phyloP scores from a whole-genome alignment of 1,140 invertebrate genomes.

The Aporrectodea caliginosa region DNA sequence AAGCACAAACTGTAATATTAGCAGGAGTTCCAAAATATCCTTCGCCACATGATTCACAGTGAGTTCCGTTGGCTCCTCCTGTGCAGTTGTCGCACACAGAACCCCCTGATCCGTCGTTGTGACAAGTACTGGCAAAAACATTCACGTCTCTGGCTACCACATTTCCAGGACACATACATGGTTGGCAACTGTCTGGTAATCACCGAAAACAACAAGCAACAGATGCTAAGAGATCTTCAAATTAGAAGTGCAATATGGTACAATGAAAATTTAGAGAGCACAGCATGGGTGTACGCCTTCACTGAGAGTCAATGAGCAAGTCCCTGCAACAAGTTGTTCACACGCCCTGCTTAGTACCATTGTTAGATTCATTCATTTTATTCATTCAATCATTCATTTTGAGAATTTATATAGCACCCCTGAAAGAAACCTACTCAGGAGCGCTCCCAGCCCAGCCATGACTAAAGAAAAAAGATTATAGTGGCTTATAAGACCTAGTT shows the following conservation, averaged over 20 bases:
- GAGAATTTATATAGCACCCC: no score
- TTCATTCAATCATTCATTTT: no score
- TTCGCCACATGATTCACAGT: conserved; percentile 82
- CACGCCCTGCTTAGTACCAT: neutral
- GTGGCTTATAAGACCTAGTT: no score
- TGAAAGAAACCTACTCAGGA: no score
- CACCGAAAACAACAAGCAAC: neutral
- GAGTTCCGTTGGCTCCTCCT: conserved; percentile 80
- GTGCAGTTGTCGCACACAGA: conserved; percentile 62
- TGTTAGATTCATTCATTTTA: no score
- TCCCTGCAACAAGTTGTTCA: neutral
- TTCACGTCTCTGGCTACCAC: conserved; percentile 25
- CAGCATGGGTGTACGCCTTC: neutral
- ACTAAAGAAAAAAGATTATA: no score
- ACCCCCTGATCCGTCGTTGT: neutral
- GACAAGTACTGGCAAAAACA: conserved; percentile 34
- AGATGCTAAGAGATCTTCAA: no score
- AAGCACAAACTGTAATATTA: conserved; percentile 56
- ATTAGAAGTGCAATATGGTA: no score
- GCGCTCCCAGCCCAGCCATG: no score
- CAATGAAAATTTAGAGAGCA: no score
- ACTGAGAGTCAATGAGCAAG: neutral
- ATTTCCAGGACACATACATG: conserved; percentile 39
- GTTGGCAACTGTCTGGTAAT: conserved; percentile 36
- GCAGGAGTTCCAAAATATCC: conserved; percentile 91